A percentile compares a stretch with the other conserved stretches of the same genome.
These are phyloP conservation scores for Lithophane semibrunnea DNA, from an alignment of 2,888 invertebrate genomes.

Conservation along the genomic window DNA sequence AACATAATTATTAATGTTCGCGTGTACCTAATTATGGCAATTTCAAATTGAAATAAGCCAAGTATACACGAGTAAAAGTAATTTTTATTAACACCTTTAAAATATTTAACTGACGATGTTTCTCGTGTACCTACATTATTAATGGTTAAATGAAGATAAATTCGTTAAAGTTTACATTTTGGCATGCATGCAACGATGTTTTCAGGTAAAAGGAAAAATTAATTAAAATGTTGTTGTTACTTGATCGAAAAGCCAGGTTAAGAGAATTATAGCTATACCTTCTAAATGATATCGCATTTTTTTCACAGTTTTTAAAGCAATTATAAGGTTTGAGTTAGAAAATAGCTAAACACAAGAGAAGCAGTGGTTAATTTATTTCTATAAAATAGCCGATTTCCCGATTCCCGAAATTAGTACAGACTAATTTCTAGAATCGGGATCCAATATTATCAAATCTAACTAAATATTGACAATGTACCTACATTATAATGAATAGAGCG, in stretches of 20 bases:
- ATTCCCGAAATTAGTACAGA: neutral
- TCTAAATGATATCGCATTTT: neutral
- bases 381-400: neutral
- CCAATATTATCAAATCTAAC: neutral
- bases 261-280: neutral
- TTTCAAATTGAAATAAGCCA: slow-evolving; percentile 10
- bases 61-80: neutral
- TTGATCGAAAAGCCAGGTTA: too few species aligned
- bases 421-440: too few species aligned
- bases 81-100: neutral
- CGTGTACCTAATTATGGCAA: slow-evolving; percentile 7
- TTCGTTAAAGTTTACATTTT: neutral
- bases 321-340: neutral
- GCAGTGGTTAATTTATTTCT: neutral
- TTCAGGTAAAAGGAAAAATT: neutral
- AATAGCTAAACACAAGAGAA: neutral
- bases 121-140: neutral
- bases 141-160: neutral
- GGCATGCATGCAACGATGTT: neutral
- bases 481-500: neutral
- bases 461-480: neutral
- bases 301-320: neutral
- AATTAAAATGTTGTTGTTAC: too few species aligned
- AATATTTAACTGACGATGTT: neutral
- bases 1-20: slow-evolving; percentile 15